Base-by-base conservation (phyloP, 2,113 vertebrate species). In the Pedetes capensis region DNA sequence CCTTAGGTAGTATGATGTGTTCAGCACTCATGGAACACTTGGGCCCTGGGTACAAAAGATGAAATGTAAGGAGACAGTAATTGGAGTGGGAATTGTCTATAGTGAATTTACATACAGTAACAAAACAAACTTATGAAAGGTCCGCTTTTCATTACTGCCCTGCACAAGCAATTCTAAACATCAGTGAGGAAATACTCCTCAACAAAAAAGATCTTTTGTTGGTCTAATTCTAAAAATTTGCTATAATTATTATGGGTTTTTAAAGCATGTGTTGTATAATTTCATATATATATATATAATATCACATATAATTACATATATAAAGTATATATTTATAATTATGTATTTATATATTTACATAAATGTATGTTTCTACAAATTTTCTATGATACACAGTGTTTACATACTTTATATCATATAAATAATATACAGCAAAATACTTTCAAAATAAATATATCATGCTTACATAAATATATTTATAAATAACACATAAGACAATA, bases 81-180 rank as follows among this genome's bases (percentile, higher is more conserved):
- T 2, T 22, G 22, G 16, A 69, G 12, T 2, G 10, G 47, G 17
- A 1, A 4, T 10, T 9, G n/a, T 25, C 14, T n/a, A 1, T 10
- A 51, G 20, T 55, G 18, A 71, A 66, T 32, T 5, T 27, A n/a
- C 78, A 22, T 22, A 10, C 17, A 42, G 42, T 14, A 47, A n/a
- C 6, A n/a, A 22, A 66, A 39, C 23, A 44, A 11, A n/a, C 53
- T 42, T 22, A n/a, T 22, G 23, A n/a, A 3, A 32, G 10, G 8
- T 53, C 27, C 20, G 18, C 29, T 51, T 59, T 34, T 18, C 17
- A 39, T 39, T n/a, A 34, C 22, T 55, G 22, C 8, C 12, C 16
- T 32, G 11, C 6, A 42, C 23, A 59, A 83, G 17, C 9, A n/a
- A 49, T 39, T 57, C 59, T 25, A 49, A 81, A 11, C 22, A 47